Evolutionary conservation across 2,113 vertebrate species (phyloP).

Genomic region (Clarias macrocephalus): DNA sequence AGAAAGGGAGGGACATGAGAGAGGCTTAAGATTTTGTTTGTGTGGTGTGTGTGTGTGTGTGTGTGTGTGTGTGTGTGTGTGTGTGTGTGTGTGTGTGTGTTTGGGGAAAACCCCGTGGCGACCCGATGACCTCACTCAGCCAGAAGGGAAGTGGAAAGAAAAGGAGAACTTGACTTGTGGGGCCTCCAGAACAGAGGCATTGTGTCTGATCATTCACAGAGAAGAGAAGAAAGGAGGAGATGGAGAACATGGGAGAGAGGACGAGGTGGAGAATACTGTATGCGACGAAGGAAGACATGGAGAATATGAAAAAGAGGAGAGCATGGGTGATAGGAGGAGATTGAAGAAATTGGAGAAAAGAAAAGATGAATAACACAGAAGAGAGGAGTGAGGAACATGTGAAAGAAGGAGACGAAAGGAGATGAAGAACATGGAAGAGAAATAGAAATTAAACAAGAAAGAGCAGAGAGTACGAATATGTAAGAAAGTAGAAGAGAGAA

Average conservation of each 20-base stretch:
- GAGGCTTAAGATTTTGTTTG: conserved; percentile 46
- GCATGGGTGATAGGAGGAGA: neutral
- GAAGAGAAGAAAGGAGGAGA: conserved; percentile 52
- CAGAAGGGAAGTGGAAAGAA: conserved; percentile 73
- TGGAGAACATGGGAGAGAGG: neutral
- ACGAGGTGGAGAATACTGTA: neutral
- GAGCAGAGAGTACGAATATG: no score
- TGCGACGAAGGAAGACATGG: neutral
- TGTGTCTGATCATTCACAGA: conserved; percentile 65
- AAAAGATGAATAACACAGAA: neutral
- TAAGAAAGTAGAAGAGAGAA: conserved; percentile 51
- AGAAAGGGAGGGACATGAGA: conserved; percentile 51
- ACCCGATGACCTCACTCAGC: conserved; percentile 71
- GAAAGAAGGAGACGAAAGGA: conserved; percentile 11
- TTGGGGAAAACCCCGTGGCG: conserved; percentile 66
- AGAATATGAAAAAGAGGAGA: neutral
- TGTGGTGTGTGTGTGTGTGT: conserved; percentile 46
- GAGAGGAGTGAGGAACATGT: neutral
- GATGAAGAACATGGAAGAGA: neutral
- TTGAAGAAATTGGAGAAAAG: neutral
- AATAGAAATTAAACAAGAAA: no score
- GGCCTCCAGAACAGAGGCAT: conserved; percentile 66
- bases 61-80: conserved; percentile 45
- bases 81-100: conserved; percentile 52
- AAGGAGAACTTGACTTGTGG: conserved; percentile 77